phyloP scores from a whole-genome alignment of 2,888 invertebrate genomes.

The Dryobotodes eremita region DNA sequence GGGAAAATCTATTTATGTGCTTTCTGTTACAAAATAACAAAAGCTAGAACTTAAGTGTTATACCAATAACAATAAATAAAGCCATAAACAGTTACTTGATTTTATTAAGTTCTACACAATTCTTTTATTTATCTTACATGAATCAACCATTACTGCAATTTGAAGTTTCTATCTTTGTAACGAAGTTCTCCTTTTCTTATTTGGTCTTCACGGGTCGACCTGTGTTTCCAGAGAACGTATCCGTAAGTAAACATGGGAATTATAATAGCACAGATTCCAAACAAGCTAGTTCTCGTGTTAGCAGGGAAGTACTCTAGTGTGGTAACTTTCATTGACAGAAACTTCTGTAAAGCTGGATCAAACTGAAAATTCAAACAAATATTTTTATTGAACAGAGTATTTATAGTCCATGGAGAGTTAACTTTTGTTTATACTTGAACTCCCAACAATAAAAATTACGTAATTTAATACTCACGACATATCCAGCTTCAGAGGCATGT shows the following conservation, averaged over 20 bases:
- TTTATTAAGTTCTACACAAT: constrained; percentile 65
- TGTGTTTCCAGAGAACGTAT: constrained; percentile 88
- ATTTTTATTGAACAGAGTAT: not conserved
- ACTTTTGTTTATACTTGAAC: constrained; percentile 48
- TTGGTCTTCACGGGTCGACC: constrained; percentile 89
- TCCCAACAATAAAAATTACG: constrained; percentile 79
- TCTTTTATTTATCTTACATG: constrained; percentile 42
- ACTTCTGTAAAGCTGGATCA: constrained; percentile 94
- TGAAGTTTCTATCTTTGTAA: constrained; percentile 94
- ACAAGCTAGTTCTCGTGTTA: constrained; percentile 89
- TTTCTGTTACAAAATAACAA: constrained; percentile 12
- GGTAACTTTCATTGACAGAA: constrained; percentile 93
- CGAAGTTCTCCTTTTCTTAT: constrained; percentile 93
- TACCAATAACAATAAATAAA: constrained; percentile 30
- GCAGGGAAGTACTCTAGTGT: constrained; percentile 93
- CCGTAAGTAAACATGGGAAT: constrained; percentile 90
- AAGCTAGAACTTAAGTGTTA: not conserved
- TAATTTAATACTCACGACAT: constrained; percentile 92
- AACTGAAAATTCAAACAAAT: constrained; percentile 91
- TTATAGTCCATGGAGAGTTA: not conserved
- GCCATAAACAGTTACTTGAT: constrained; percentile 49
- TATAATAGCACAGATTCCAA: constrained; percentile 88
- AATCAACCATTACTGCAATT: constrained; percentile 89
- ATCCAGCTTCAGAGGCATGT: constrained; percentile 93
- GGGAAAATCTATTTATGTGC: constrained; percentile 17